Conservation (phyloP, 2,797 vertebrate genomes). For the Galaxias olidus region DNA sequence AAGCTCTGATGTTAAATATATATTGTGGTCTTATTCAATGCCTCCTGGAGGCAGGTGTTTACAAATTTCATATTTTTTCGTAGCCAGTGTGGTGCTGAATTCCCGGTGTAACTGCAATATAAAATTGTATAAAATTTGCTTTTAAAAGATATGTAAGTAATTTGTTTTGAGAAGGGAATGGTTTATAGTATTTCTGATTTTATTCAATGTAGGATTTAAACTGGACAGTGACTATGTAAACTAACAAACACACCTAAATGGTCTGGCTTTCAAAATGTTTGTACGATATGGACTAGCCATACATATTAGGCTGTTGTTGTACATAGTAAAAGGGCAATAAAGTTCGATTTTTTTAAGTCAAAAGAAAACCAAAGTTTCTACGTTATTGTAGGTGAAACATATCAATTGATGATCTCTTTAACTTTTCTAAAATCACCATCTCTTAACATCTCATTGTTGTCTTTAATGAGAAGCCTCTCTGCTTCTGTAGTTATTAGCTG, state of each 20-base stretch:
- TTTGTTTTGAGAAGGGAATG: constrained; percentile 66
- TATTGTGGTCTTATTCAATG: constrained; percentile 73
- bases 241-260: constrained; percentile 54
- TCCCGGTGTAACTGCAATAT: constrained; percentile 79
- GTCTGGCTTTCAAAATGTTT: constrained; percentile 61
- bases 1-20: constrained; percentile 72
- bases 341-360: constrained; percentile 81
- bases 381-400: constrained; percentile 78
- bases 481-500: constrained; percentile 80
- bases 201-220: constrained; percentile 13
- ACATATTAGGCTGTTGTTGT: constrained; percentile 69
- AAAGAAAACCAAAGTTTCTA: constrained; percentile 73
- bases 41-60: constrained; percentile 77
- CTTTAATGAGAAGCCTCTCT: constrained; percentile 85
- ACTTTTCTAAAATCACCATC: constrained; percentile 87
- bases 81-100: constrained; percentile 78
- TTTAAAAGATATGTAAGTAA: constrained; percentile 83
- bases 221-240: constrained; percentile 37
- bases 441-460: constrained; percentile 96
- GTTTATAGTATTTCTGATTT: constrained; percentile 56
- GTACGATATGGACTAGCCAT: constrained; percentile 64
- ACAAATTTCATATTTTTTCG: constrained; percentile 74
- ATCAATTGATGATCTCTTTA: constrained; percentile 66
- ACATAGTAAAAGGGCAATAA: constrained; percentile 95
- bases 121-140: constrained; percentile 97